Base-by-base conservation (phyloP, 2,888 invertebrate species). In the Erebia epiphron region DNA sequence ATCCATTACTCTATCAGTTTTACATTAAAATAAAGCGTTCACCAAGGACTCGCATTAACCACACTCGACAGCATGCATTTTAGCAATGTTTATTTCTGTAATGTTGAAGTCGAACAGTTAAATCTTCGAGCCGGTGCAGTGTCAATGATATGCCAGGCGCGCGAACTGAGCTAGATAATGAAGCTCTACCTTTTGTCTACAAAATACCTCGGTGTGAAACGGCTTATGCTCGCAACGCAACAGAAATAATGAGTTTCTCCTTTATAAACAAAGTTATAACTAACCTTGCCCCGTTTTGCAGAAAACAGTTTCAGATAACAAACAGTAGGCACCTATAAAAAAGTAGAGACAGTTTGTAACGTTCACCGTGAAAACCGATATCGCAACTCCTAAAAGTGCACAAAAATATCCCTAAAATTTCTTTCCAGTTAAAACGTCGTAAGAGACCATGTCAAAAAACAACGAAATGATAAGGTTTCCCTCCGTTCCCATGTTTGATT, bases 141-240 rank as follows among this genome's bases (percentile, higher is more conserved):
- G 85, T 84, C 85, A 84, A 83, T 84, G 83, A 82, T 85, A 83
- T 79, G 83, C 81, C 83, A 82, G 81, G 78, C 81, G 79, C 79
- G 79, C 79, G 80, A 79, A 82, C 76, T 80, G 80, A 81, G 79
- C 78, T 77, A 82, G 80, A 83, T 86, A 86, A 87, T 87, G 78
- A 79, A 83, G 78, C 76, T 81, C 80, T 78, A 82, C 82, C 84
- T 86, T 88, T 87, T 88, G 86, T 86, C 79, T 80, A 74, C 77
- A 76, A 79, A 75, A 79, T 79, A 81, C 79, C 74, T 74, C 66
- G 56, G 67, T 65, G 67, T 69, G 73, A 69, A 81, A 79, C 79
- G 78, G 77, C 78, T 79, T 78, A 76, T 77, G 77, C 75, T 79
- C 76, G 77, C 76, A 80, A 78, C 76, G 77, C 76, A 80, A 78